Percentiles rank a stretch among this genome's conserved stretches.
Evolutionary conservation across 2,797 vertebrate species (phyloP).

Genomic region (Rhabdophis nuchalis): DNA sequence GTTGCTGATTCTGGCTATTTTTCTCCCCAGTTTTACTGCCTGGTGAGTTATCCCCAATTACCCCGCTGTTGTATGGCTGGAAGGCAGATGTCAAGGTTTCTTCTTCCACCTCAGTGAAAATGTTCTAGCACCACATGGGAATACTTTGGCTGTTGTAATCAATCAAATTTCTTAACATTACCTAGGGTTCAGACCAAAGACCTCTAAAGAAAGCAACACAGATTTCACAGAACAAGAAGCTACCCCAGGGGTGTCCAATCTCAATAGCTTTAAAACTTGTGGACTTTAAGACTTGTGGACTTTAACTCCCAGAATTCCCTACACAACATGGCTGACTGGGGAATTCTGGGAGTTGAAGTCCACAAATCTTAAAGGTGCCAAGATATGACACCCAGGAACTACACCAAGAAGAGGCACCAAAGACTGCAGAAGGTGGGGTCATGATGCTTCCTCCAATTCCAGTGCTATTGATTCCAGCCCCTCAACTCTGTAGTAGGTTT

Average conservation of each 20-base stretch:
- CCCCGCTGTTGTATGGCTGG: background rate
- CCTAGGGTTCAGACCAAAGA: background rate
- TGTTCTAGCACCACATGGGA: background rate
- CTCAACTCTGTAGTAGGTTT: background rate
- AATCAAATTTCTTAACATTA: background rate
- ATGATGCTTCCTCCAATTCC: background rate
- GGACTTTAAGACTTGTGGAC: background rate
- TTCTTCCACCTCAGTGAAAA: background rate
- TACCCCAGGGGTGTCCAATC: background rate
- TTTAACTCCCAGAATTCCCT: background rate
- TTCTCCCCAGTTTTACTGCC: background rate
- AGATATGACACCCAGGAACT: background rate
- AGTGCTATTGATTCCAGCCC: background rate
- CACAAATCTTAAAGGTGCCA: background rate
- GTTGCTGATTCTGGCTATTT: constrained; percentile 16
- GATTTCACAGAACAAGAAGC: background rate
- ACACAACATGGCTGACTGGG: background rate
- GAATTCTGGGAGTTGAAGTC: background rate
- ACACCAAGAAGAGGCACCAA: background rate
- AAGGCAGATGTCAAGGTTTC: background rate
- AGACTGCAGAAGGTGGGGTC: background rate
- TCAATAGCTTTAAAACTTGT: background rate
- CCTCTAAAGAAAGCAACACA: background rate
- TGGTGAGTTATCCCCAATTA: constrained; percentile 11
- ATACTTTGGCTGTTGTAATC: background rate